Evolutionary conservation across 2,888 invertebrate genomes (phyloP).

Genomic region (Cerceris rybyensis): DNA sequence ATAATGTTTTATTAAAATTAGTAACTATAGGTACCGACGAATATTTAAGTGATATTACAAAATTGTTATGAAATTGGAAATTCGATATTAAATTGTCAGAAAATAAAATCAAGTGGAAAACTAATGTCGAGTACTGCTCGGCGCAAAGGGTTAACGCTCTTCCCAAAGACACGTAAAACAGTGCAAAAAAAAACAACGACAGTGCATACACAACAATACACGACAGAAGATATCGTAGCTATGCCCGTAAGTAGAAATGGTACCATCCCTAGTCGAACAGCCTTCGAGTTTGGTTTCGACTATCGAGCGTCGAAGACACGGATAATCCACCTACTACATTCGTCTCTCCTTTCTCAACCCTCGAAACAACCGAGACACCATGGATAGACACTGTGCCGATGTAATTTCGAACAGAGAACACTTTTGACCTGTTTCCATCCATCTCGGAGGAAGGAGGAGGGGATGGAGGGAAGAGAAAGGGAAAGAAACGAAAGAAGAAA

Average conservation of each 20-base stretch:
- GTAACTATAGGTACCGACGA: too few relatives aligned
- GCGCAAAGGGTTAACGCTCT: too few relatives aligned
- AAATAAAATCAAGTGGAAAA: too few relatives aligned
- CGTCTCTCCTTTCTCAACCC: conserved; percentile 40
- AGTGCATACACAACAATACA: conserved; percentile 21
- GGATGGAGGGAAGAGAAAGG: background rate
- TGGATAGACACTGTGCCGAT: too few relatives aligned
- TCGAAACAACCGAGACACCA: conserved; percentile 15
- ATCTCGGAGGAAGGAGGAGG: too few relatives aligned
- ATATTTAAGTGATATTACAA: too few relatives aligned
- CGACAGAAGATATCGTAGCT: conserved; percentile 61
- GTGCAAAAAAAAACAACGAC: background rate
- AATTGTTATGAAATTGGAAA: too few relatives aligned
- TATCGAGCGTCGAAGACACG: conserved; percentile 21
- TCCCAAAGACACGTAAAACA: conserved; percentile 7
- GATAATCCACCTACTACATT: conserved; percentile 43
- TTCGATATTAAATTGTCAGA: too few relatives aligned
- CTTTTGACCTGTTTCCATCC: too few relatives aligned
- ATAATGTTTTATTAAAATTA: too few relatives aligned
- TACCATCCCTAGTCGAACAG: conserved; percentile 47
- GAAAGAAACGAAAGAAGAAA: conserved; percentile 1
- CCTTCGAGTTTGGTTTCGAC: conserved; percentile 58
- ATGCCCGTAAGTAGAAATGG: conserved; percentile 59
- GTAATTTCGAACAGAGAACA: too few relatives aligned
- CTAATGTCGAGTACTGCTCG: too few relatives aligned